These are phyloP conservation scores for Dicerorhinus sumatrensis DNA, from an alignment of 2,113 vertebrate genomes.

Conservation along the genomic window DNA sequence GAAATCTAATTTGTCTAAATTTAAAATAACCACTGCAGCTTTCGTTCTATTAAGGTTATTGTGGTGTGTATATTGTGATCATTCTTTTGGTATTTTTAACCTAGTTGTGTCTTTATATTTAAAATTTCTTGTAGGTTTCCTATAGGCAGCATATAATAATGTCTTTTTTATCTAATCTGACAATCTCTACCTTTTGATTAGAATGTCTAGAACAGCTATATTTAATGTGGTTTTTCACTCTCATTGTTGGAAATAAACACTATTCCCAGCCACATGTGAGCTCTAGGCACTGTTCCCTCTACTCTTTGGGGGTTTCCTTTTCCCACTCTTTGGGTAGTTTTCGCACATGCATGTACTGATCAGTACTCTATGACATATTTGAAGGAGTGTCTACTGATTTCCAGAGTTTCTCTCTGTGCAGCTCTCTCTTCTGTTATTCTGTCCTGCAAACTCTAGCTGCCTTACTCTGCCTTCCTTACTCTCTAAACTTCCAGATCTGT, in stretches of 20 bases:
- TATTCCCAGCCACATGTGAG: neutral
- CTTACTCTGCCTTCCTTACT: neutral
- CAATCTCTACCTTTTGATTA: neutral
- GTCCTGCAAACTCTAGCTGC: neutral
- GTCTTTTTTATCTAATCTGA: neutral
- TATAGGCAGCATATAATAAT: neutral
- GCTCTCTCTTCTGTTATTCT: neutral
- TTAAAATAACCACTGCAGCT: neutral
- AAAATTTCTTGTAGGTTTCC: neutral
- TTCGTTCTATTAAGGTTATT: neutral
- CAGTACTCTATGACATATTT: neutral
- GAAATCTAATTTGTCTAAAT: neutral
- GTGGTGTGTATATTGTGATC: neutral
- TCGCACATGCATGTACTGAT: neutral
- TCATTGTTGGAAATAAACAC: neutral
- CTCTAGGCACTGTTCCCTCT: neutral
- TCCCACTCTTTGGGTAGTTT: neutral
- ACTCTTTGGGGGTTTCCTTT: neutral
- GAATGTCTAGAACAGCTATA: neutral
- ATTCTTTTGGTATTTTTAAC: neutral
- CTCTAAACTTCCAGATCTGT: neutral
- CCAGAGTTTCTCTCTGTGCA: neutral
- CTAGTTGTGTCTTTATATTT: neutral
- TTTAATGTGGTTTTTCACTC: neutral
- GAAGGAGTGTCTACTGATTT: neutral